phyloP scores from a whole-genome alignment of 2,888 invertebrate species.

The Molorchus minor region DNA sequence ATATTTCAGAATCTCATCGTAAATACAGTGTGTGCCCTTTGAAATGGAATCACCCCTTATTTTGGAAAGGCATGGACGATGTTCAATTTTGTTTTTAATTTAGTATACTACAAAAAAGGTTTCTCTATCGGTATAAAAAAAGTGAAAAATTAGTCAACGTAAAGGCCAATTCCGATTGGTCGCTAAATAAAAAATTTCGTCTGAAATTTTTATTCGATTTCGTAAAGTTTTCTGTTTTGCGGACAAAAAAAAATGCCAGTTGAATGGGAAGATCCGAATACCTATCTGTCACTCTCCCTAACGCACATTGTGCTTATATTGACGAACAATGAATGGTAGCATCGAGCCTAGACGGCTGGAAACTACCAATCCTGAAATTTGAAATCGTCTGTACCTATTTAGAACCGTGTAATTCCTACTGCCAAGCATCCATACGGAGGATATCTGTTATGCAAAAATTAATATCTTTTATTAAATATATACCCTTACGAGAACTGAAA shows the following conservation, averaged over 20 bases:
- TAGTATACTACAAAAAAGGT: neutral
- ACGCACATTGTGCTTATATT: slow-evolving; percentile 20
- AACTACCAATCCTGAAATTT: slow-evolving; percentile 25
- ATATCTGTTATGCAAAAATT: no score
- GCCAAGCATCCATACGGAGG: no score
- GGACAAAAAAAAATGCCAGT: slow-evolving; percentile 26
- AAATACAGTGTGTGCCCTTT: neutral
- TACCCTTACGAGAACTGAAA: no score
- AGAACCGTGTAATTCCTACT: no score
- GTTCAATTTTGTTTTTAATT: neutral
- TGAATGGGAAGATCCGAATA: slow-evolving; percentile 24
- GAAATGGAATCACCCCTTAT: neutral
- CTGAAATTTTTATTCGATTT: slow-evolving; percentile 18
- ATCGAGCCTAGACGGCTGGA: slow-evolving; percentile 26
- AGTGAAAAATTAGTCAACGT: neutral
- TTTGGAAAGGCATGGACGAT: neutral
- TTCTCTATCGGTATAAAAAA: neutral
- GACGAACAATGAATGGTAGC: slow-evolving; percentile 24
- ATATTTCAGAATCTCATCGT: neutral
- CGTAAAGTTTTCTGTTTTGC: slow-evolving; percentile 19
- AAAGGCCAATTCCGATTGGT: neutral
- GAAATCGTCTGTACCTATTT: no score
- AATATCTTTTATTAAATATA: no score
- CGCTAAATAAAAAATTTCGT: slow-evolving; percentile 18
- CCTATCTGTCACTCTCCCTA: slow-evolving; percentile 26